Percentiles rank a stretch among this genome's conserved stretches.
Conservation (phyloP, 2,888 invertebrate species). For the Ectemnius lituratus region DNA sequence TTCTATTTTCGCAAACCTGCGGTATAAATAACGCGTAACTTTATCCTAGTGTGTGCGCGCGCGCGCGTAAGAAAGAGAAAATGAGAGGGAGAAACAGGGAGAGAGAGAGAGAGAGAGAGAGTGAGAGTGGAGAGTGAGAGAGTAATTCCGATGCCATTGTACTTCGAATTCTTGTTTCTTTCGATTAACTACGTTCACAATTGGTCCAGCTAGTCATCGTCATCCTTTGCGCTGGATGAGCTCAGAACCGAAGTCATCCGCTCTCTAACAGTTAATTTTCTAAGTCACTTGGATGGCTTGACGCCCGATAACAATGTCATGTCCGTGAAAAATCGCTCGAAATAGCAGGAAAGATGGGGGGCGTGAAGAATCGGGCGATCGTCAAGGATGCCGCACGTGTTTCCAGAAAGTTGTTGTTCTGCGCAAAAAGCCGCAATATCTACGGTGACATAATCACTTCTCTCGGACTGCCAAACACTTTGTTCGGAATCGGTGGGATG, state of each 20-base stretch:
- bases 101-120: not conserved
- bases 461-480: conserved; percentile 63
- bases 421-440: conserved; percentile 24
- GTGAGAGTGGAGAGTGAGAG: conserved; percentile 6
- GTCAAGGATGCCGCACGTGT: conserved; percentile 13
- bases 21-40: conserved; percentile 48
- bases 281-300: not conserved
- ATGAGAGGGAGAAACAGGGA: not conserved
- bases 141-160: conserved; percentile 12
- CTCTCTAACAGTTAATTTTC: not conserved
- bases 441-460: conserved; percentile 60
- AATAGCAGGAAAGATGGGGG: conserved; percentile 17
- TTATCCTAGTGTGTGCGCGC: conserved; percentile 35
- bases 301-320: conserved; percentile 1
- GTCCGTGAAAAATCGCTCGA: conserved; percentile 1
- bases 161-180: conserved; percentile 1
- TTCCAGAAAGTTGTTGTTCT: conserved; percentile 46
- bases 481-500: conserved; percentile 41
- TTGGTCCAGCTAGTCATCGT: not conserved
- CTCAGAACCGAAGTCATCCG: not conserved
- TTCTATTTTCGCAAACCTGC: conserved; percentile 37
- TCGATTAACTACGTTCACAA: not conserved
- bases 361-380: conserved; percentile 1
- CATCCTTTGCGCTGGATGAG: not conserved
- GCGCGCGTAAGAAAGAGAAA: not conserved